These are phyloP conservation scores for Anarhynchus alexandrinus DNA, from an alignment of 2,113 vertebrate species.

Conservation along the genomic window DNA sequence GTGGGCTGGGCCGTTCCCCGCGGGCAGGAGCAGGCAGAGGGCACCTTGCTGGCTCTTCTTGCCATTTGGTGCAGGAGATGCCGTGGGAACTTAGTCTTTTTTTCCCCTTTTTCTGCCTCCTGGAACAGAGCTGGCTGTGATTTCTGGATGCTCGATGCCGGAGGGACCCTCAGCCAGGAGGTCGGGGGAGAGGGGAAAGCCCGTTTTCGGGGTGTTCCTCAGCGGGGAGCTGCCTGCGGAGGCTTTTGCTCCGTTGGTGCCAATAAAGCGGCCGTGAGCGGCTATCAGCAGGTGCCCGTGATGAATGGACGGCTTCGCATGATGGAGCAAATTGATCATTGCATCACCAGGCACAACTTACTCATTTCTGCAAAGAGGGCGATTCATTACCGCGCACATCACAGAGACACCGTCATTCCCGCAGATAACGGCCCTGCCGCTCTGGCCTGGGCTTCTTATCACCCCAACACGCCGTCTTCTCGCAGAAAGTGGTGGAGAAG, in stretches of 20 bases:
- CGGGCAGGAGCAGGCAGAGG: background rate
- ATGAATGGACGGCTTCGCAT: constrained; percentile 73
- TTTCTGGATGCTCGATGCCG: background rate
- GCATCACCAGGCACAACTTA: constrained; percentile 66
- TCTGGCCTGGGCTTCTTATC: constrained; percentile 2
- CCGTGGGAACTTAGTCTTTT: background rate
- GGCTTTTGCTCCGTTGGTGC: constrained; percentile 43
- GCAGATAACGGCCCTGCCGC: constrained; percentile 17
- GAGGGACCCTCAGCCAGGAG: background rate
- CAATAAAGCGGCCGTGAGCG: constrained; percentile 34
- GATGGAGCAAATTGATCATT: constrained; percentile 74
- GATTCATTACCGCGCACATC: constrained; percentile 58
- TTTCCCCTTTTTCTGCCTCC: background rate
- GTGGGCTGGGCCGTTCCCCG: fast-evolving
- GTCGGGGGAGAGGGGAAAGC: fast-evolving
- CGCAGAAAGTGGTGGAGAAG: background rate
- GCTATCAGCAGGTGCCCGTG: constrained; percentile 65
- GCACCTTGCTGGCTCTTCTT: background rate
- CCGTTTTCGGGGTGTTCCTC: background rate
- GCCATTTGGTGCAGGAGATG: background rate
- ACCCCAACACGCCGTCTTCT: background rate
- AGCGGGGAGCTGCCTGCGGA: constrained; percentile 39
- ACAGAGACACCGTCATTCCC: background rate
- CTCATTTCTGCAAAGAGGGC: constrained; percentile 67
- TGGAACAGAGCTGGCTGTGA: background rate